Percentiles rank a stretch among this genome's conserved stretches.
These are phyloP conservation scores for Lethocerus indicus DNA, from an alignment of 1,140 invertebrate genomes.

Conservation along the genomic window DNA sequence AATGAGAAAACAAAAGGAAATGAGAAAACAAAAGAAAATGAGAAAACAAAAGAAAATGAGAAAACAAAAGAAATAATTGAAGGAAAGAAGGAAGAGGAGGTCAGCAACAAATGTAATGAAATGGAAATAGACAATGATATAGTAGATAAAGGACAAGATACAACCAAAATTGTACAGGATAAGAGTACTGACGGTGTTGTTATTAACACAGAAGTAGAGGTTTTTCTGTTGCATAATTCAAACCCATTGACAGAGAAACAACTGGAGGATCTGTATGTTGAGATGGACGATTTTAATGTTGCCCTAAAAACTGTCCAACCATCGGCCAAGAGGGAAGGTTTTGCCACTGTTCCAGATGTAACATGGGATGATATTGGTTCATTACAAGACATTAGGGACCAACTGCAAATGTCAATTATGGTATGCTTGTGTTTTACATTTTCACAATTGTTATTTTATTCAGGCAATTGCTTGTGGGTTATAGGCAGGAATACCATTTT, in stretches of 20 bases:
- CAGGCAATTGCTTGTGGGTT: too few species aligned
- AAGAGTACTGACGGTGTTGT: too few species aligned
- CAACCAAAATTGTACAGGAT: too few species aligned
- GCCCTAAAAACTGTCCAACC: constrained; percentile 74
- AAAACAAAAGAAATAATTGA: constrained; percentile 15
- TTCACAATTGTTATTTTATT: too few species aligned
- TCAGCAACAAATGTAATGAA: background rate
- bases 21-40: constrained; percentile 15
- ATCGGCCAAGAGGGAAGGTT: constrained; percentile 92
- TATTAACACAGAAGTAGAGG: too few species aligned
- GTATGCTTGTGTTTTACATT: constrained; percentile 27
- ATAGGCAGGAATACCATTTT: too few species aligned
- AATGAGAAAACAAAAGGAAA: background rate
- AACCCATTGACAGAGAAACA: constrained; percentile 25
- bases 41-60: constrained; percentile 13
- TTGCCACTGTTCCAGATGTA: constrained; percentile 91
- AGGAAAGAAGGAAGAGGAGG: background rate
- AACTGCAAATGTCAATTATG: constrained; percentile 79
- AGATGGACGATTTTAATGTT: constrained; percentile 53
- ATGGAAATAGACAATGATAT: background rate
- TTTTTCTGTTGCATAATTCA: too few species aligned
- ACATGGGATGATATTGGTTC: constrained; percentile 97
- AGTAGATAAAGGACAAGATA: background rate
- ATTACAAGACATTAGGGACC: constrained; percentile 67
- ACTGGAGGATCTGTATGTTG: constrained; percentile 42